Conservation (phyloP, 2,888 invertebrate genomes). For the Synergus japonicus region DNA sequence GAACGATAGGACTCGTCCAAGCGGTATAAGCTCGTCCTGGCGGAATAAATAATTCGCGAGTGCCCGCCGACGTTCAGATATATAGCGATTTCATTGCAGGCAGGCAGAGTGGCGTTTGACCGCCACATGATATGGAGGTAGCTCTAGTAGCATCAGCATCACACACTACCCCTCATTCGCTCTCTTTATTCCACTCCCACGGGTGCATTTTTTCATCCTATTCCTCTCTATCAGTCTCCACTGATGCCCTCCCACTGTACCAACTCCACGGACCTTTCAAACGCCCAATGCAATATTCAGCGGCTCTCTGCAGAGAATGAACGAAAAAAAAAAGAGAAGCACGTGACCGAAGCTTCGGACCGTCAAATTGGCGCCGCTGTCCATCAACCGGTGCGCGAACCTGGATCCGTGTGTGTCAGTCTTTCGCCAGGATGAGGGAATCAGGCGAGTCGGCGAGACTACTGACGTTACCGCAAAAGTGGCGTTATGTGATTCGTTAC, state of each 20-base stretch:
- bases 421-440: slow-evolving; percentile 49
- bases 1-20: slow-evolving; percentile 49
- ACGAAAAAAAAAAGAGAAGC: slow-evolving; percentile 63
- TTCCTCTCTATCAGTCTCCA: slow-evolving; percentile 53
- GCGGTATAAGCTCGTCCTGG: slow-evolving; percentile 61
- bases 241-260: slow-evolving; percentile 31
- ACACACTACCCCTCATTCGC: slow-evolving; percentile 56
- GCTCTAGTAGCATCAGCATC: slow-evolving; percentile 50
- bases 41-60: slow-evolving; percentile 74
- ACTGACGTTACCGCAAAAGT: slow-evolving; percentile 2
- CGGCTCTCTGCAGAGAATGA: slow-evolving; percentile 63
- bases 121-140: slow-evolving; percentile 72
- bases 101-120: slow-evolving; percentile 73
- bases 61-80: slow-evolving; percentile 47
- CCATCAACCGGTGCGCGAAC: slow-evolving; percentile 72
- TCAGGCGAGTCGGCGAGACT: not conserved
- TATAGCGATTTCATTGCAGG: slow-evolving; percentile 71
- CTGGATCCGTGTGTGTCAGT: slow-evolving; percentile 55
- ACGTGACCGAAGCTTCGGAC: slow-evolving; percentile 73
- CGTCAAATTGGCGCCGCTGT: slow-evolving; percentile 78
- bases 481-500: not conserved
- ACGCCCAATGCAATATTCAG: slow-evolving; percentile 77
- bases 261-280: slow-evolving; percentile 67
- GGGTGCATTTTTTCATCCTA: slow-evolving; percentile 48
- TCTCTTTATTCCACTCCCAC: slow-evolving; percentile 44